Base-by-base conservation (phyloP, 2,888 invertebrate genomes). In the Drosophila vallismaia region DNA sequence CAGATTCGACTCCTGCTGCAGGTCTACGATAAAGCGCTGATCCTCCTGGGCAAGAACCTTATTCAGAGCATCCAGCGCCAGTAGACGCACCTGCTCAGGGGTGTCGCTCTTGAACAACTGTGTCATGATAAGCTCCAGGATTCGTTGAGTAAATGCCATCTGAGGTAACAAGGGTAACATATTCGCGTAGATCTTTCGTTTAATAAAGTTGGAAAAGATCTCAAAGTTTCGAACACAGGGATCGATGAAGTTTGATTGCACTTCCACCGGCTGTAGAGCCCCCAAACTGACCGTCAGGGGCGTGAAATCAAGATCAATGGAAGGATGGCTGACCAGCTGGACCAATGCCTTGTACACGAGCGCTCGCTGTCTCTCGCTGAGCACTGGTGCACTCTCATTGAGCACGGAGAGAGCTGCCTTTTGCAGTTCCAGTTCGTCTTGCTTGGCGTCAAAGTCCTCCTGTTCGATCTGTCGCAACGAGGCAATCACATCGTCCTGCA, bases 1-100 rank as follows among this genome's bases (percentile, higher is more conserved):
- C 44, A 93, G 79, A 71, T 92, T 89, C 36, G 91, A 91, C 55
- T 92, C 88, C 49, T 89, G 82, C 54, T 92, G 92, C 29, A 93
- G 75, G 75, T 92, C 91, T 54, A 89, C 79, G 19, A 92, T 88
- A 29, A 93, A 88, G 48, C 89, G 77, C 26, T 75, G 68, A 57
- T 89, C 86, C 59, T 88, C 86, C 8, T 78, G 75, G 2, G 71
- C 50, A 46, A 87, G 75, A 57, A 90, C 63, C 7, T 76, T 66
- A 31, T 88, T 90, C 19, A 89, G 87, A 7, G 88, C 91, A 73
- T 89, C 87, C 28, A 92, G 51, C 0, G 90, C 90, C 45, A 91
- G 52, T 2, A 84, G 40, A 0, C 88, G 83, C 2, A 77, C 79
- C 4, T 88, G 80, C n/a, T 78, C 79, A 0, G 71, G 31, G 0